phyloP scores from a whole-genome alignment of 92 coral and sea anemone genomes.

The Parazoanthus atlanticus region DNA sequence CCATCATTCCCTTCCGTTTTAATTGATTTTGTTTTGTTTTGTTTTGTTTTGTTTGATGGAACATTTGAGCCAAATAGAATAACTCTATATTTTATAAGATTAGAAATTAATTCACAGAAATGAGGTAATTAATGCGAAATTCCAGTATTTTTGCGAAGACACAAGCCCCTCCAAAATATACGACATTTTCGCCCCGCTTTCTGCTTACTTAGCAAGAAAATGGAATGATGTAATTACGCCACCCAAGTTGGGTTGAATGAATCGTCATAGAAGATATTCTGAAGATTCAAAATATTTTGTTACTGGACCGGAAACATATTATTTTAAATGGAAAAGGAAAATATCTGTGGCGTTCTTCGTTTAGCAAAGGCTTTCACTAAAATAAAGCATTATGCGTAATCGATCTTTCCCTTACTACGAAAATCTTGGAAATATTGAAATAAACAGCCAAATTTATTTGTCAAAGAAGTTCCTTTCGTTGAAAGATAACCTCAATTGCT shows the following conservation, averaged over 20 bases:
- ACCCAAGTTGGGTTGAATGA: too few relatives aligned
- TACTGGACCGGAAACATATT: background rate
- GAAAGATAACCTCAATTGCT: background rate
- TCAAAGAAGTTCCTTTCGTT: background rate
- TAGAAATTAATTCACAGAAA: too few relatives aligned
- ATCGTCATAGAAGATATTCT: too few relatives aligned
- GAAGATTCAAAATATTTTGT: background rate
- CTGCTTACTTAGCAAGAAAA: background rate
- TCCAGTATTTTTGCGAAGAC: background rate
- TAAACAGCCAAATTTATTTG: background rate
- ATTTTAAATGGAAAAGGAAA: too few relatives aligned
- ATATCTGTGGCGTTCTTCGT: background rate
- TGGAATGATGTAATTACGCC: background rate
- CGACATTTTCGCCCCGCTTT: background rate
- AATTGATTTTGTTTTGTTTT: background rate
- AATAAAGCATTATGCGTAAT: too few relatives aligned
- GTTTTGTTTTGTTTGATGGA: background rate
- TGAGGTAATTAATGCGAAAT: too few relatives aligned
- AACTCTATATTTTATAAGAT: too few relatives aligned
- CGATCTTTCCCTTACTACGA: background rate
- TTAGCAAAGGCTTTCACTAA: background rate
- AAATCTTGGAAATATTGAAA: too few relatives aligned
- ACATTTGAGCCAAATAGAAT: background rate
- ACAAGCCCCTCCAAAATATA: background rate
- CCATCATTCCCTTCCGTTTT: too few relatives aligned